phyloP scores from a whole-genome alignment of 2,113 vertebrate species.

The Sylvicapra grimmia region DNA sequence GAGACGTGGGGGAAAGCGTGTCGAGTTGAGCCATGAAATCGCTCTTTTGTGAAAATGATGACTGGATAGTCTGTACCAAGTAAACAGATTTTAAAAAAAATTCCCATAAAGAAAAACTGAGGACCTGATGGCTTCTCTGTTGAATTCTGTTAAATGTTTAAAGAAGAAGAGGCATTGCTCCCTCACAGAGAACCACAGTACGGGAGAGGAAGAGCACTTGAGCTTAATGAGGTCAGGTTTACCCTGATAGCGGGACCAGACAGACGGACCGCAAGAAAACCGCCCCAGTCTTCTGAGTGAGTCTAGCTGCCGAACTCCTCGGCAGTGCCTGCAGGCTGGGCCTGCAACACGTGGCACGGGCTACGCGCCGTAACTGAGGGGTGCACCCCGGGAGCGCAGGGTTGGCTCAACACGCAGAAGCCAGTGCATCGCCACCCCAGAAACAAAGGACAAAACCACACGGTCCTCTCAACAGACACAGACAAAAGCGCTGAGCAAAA shows the following conservation, averaged over 20 bases:
- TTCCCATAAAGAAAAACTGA: neutral
- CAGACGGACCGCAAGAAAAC: neutral
- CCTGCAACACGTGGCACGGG: neutral
- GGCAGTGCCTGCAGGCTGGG: fast-evolving
- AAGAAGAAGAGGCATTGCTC: neutral
- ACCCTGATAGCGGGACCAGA: neutral
- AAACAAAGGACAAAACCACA: neutral
- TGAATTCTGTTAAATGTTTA: neutral
- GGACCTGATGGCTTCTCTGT: neutral
- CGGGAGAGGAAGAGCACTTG: neutral
- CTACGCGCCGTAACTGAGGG: fast-evolving
- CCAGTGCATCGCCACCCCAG: fast-evolving
- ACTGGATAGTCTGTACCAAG: too few relatives aligned
- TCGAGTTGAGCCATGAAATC: neutral
- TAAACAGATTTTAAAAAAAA: neutral
- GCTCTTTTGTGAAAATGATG: neutral
- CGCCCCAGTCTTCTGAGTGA: fast-evolving
- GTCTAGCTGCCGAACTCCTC: too few relatives aligned
- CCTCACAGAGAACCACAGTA: neutral
- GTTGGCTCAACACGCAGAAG: neutral
- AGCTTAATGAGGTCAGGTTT: neutral
- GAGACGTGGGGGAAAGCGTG: neutral
- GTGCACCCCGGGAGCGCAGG: neutral
- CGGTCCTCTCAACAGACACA: fast-evolving
- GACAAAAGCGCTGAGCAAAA: neutral